These are phyloP conservation scores for Parus major DNA, from an alignment of 2,113 vertebrate species.

Conservation along the genomic window DNA sequence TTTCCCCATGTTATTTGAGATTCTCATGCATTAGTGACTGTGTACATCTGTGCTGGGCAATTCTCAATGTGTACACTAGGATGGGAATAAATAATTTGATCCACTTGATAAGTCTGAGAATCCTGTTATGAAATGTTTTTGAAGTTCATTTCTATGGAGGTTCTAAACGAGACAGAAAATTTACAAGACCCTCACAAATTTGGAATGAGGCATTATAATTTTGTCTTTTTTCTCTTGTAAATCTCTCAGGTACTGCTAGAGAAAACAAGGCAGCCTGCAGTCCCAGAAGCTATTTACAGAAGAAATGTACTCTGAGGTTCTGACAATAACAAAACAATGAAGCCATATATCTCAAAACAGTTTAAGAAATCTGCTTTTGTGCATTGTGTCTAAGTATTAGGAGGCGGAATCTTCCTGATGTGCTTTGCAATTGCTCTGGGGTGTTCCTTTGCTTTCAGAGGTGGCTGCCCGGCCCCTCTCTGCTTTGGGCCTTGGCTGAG, in stretches of 20 bases:
- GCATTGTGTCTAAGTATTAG: background rate
- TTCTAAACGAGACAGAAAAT: background rate
- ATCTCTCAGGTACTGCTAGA: background rate
- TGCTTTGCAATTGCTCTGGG: too few relatives aligned
- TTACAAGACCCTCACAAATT: background rate
- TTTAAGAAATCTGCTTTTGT: background rate
- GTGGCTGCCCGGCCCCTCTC: accelerated
- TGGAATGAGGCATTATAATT: background rate
- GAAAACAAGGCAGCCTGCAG: background rate
- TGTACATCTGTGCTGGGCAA: accelerated
- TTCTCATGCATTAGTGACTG: background rate
- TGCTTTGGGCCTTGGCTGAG: accelerated
- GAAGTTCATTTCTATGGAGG: background rate
- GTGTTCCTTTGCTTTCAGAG: background rate
- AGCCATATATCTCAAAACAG: background rate
- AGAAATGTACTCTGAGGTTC: background rate
- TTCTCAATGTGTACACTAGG: background rate
- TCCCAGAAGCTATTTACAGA: background rate
- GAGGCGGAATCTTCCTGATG: background rate
- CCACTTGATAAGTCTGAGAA: background rate
- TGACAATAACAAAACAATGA: background rate
- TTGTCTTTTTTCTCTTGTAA: background rate
- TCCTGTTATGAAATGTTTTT: background rate
- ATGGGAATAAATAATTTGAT: background rate
- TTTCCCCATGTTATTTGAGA: accelerated